A percentile compares a stretch with the other conserved stretches of the same genome.
Conservation (phyloP, 2,888 invertebrate species). For the Sepiola atlantica region DNA sequence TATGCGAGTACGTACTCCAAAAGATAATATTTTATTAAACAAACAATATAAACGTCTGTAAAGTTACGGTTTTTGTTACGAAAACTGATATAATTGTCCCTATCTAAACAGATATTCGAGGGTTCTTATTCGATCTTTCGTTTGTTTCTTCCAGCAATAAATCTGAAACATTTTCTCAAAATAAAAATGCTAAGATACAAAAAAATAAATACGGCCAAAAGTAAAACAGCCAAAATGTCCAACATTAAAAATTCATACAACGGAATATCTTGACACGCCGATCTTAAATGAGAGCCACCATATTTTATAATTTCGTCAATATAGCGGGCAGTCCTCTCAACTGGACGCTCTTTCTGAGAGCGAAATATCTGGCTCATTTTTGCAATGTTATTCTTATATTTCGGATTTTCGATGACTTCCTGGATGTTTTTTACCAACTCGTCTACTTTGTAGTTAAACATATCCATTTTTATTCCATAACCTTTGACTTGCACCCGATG, state of each 20-base stretch:
- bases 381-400: constrained; percentile 51
- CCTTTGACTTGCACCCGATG: constrained; percentile 50
- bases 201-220: background rate
- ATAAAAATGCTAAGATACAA: background rate
- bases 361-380: constrained; percentile 53
- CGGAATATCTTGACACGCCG: constrained; percentile 55
- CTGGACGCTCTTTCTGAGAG: background rate
- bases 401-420: constrained; percentile 51
- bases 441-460: constrained; percentile 46
- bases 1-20: too few relatives aligned
- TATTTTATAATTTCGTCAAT: constrained; percentile 40
- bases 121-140: background rate
- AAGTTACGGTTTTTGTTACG: too few relatives aligned
- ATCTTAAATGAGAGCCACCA: constrained; percentile 59
- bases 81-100: too few relatives aligned
- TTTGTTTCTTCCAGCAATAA: background rate
- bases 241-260: constrained; percentile 59
- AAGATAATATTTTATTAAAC: too few relatives aligned
- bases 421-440: constrained; percentile 52
- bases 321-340: background rate
- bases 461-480: constrained; percentile 55
- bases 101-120: too few relatives aligned
- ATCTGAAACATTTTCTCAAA: background rate
- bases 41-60: too few relatives aligned
- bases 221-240: constrained; percentile 46